These are phyloP conservation scores for Cochlearius cochlearius DNA, from an alignment of 2,113 vertebrate species.

Conservation along the genomic window DNA sequence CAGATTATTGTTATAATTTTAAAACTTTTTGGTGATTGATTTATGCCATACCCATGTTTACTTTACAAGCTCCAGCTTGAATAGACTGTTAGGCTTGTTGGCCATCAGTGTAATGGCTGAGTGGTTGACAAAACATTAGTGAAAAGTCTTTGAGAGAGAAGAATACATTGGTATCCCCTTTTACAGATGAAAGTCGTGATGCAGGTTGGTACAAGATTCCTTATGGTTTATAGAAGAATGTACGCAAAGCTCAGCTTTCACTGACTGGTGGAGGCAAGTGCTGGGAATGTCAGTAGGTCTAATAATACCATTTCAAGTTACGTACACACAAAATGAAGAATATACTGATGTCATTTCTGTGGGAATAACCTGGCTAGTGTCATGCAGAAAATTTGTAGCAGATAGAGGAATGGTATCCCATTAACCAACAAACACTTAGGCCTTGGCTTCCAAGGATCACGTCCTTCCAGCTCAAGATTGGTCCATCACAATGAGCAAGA, in stretches of 20 bases:
- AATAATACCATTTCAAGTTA: neutral
- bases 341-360: neutral
- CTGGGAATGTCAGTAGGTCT: neutral
- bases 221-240: neutral
- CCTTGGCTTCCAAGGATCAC: neutral
- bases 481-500: neutral
- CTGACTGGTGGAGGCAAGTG: neutral
- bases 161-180: neutral
- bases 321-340: neutral
- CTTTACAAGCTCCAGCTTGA: neutral
- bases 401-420: neutral
- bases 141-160: neutral
- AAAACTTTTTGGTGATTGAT: neutral
- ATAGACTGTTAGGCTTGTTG: neutral
- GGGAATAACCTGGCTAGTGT: neutral
- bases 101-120: neutral
- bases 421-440: neutral
- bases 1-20: neutral
- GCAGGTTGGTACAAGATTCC: neutral
- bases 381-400: neutral
- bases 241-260: neutral
- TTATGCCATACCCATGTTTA: neutral
- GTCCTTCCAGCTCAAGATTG: neutral
- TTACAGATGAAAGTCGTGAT: neutral
- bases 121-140: neutral